Conservation (phyloP, 2,113 vertebrate species). For the Cynocephalus volans region DNA sequence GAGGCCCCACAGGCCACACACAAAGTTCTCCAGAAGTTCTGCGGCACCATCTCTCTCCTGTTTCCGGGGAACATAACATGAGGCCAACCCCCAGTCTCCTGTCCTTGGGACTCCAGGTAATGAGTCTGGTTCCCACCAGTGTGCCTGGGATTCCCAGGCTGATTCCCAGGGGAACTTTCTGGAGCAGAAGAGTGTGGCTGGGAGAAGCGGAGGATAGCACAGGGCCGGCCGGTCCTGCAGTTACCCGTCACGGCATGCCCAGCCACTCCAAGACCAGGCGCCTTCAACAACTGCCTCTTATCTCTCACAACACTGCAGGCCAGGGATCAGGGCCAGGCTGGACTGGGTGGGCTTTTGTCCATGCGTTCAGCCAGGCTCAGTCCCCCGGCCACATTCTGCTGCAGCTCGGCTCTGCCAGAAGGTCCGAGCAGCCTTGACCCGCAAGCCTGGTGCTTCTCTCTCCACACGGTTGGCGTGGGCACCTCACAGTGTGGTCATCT, state of each 20-base stretch:
- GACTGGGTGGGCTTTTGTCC: too few relatives aligned
- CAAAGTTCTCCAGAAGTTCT: neutral
- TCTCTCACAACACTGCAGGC: too few relatives aligned
- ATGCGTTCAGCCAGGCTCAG: fast-evolving
- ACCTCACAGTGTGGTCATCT: neutral
- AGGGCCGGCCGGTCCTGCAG: too few relatives aligned
- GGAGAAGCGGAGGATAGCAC: neutral
- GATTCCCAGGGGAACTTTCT: neutral
- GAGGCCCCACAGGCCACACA: neutral
- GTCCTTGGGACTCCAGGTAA: too few relatives aligned
- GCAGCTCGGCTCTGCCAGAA: neutral
- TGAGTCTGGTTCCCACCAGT: too few relatives aligned
- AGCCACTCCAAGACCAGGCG: too few relatives aligned
- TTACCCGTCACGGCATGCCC: neutral
- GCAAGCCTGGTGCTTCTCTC: neutral
- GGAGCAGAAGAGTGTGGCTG: neutral
- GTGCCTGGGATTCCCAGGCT: too few relatives aligned
- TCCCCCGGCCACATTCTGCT: too few relatives aligned
- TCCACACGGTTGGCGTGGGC: neutral
- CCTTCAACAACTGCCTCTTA: too few relatives aligned
- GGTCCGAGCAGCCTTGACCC: neutral
- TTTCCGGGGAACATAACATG: too few relatives aligned
- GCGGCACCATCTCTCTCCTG: too few relatives aligned
- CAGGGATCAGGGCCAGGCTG: neutral
- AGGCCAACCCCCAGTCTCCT: neutral